Evolutionary conservation across 2,888 invertebrate genomes (phyloP), one percentile per base, ranked within the genome.

Genomic region (Brenthis hecate): DNA sequence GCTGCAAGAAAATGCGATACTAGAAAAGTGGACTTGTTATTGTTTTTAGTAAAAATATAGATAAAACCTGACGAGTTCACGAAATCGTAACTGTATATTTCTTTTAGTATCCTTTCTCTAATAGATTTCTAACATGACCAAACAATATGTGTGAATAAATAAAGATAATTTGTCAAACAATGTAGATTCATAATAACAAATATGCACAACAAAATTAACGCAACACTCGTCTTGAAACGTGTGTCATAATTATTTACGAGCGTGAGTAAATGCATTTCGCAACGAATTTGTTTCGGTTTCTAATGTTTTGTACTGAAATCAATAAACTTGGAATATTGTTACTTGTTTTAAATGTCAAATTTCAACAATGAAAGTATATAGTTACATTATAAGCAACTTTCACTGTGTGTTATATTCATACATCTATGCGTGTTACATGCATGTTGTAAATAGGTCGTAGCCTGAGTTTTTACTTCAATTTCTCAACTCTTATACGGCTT

Each of bases 281-380:
- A 62, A 67, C 61, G 36, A 61, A 62, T 67, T 56, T 54, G 67
- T 56, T 67, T 56, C 50, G 61, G 56, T 61, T 61, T 61, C 61
- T 61, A 61, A 62, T 60, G 19, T 36, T 47, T 55, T 55, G 53
- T 47, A 47, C 43, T 32, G 13, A n/a, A 14, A 55, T 28, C 32
- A 48, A 14, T 51, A 28, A 53, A 28, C 50, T 51, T n/a, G 32
- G 6, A 14, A 13, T 13, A 19, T 47, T 48, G n/a, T 58, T 23
- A 19, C 19, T 47, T 57, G 19, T 23, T 43, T 28, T 43, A 43
- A 43, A 43, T 43, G 36, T 43, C 36, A 43, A 43, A 8, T 36
- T 36, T 36, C 36, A 11, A 43, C 11, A 43, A 43, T 11, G 36
- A 43, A 43, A 43, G 36, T 43, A 28, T 28, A 19, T 19, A 19